Conservation (phyloP, 2,888 invertebrate species). For the Lycia hirtaria region DNA sequence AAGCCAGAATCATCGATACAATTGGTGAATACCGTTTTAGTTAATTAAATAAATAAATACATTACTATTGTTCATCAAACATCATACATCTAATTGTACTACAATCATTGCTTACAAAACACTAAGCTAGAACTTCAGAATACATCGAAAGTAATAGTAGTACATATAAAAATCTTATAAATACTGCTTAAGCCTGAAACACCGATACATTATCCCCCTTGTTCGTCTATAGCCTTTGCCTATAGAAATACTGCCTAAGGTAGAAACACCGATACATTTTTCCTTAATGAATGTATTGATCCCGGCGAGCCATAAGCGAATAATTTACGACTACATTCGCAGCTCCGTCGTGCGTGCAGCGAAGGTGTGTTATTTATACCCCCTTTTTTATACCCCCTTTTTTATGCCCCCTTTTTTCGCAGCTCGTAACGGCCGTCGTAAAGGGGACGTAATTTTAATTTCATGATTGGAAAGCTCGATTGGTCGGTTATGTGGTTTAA, state of each 20-base stretch:
- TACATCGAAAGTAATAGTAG: no score
- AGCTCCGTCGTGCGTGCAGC: constrained; percentile 74
- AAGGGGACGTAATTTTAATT: constrained; percentile 85
- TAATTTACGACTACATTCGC: constrained; percentile 78
- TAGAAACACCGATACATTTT: constrained; percentile 63
- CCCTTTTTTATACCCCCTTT: constrained; percentile 82
- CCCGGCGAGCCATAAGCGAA: constrained; percentile 71
- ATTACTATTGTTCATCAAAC: no score
- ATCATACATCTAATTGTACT: no score
- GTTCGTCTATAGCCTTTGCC: not conserved
- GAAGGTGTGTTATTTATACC: constrained; percentile 85
- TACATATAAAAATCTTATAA: no score
- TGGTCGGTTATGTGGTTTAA: constrained; percentile 82
- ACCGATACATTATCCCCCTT: no score
- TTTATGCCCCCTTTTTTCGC: constrained; percentile 85
- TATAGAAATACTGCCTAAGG: not conserved
- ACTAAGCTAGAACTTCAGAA: no score
- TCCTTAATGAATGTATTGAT: constrained; percentile 83
- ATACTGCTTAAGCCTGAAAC: no score
- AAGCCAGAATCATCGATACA: no score
- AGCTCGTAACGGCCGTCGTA: constrained; percentile 83
- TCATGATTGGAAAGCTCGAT: constrained; percentile 85
- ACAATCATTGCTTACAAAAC: no score
- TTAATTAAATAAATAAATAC: no score
- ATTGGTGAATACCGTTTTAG: no score